A percentile compares a stretch with the other conserved stretches of the same genome.
These are phyloP conservation scores for Sinocyclocheilus maitianheensis DNA, from an alignment of 2,113 vertebrate genomes.

Conservation along the genomic window DNA sequence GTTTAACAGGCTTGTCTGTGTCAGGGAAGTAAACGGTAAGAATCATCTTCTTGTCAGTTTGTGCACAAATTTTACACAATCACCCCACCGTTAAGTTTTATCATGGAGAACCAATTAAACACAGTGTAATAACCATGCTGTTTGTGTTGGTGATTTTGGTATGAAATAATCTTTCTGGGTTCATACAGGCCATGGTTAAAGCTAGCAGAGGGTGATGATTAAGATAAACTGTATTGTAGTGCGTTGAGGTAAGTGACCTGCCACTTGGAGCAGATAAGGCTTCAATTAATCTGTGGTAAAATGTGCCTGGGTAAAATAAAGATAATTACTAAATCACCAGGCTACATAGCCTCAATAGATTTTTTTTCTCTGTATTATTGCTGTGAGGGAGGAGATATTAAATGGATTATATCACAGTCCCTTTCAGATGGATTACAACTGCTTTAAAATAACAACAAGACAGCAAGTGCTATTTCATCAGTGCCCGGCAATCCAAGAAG, in stretches of 20 bases:
- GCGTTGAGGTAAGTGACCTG: constrained; percentile 80
- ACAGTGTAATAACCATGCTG: constrained; percentile 54
- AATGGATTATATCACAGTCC: constrained; percentile 79
- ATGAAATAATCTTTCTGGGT: constrained; percentile 68
- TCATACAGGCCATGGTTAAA: constrained; percentile 68
- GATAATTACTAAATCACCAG: constrained; percentile 83
- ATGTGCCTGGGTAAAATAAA: constrained; percentile 79
- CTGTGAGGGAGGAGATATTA: constrained; percentile 79
- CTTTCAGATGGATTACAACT: constrained; percentile 85
- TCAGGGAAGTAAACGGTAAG: constrained; percentile 4
- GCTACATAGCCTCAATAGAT: constrained; percentile 78
- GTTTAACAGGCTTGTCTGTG: constrained; percentile 29
- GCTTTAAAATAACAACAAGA: constrained; percentile 82
- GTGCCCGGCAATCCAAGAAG: constrained; percentile 73
- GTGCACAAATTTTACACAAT: constrained; percentile 18
- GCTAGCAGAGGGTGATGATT: constrained; percentile 72
- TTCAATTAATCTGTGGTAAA: constrained; percentile 79
- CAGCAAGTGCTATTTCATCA: constrained; percentile 81
- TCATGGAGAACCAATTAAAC: constrained; percentile 55
- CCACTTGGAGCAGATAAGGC: constrained; percentile 76
- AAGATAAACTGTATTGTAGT: constrained; percentile 76
- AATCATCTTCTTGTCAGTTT: not conserved
- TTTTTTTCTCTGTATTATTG: constrained; percentile 74
- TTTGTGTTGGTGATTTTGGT: constrained; percentile 66
- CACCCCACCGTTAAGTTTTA: constrained; percentile 42